Conservation (phyloP, 2,113 vertebrate genomes). For the Pogonocichla stellata region DNA sequence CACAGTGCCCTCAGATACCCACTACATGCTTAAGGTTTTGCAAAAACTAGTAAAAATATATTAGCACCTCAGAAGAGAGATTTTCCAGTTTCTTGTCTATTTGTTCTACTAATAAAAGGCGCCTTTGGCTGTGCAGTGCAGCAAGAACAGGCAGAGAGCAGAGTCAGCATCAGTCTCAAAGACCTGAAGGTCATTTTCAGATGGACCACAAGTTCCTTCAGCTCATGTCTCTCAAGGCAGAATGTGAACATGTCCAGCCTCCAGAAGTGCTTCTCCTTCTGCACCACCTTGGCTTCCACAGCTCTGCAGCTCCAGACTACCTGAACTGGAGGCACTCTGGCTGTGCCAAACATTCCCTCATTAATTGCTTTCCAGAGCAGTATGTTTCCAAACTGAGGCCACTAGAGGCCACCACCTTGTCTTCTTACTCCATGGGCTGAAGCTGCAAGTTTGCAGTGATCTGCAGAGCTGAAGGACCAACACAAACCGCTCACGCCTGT, state of each 20-base stretch:
- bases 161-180: background rate
- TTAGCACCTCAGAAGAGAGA: background rate
- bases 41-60: background rate
- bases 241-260: background rate
- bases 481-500: background rate
- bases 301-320: background rate
- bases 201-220: background rate
- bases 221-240: background rate
- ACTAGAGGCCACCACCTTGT: constrained; percentile 30
- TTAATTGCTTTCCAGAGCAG: background rate
- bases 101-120: background rate
- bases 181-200: background rate
- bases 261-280: background rate
- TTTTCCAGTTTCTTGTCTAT: background rate
- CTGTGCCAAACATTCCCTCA: background rate
- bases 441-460: background rate
- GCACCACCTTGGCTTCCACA: background rate
- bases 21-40: background rate
- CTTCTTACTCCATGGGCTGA: background rate
- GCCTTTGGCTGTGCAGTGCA: background rate
- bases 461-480: background rate
- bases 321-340: fast-evolving
- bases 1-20: background rate
- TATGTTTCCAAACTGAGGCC: background rate
- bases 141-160: background rate